Conservation (phyloP, 1,140 invertebrate genomes). For the Ostrea edulis region DNA sequence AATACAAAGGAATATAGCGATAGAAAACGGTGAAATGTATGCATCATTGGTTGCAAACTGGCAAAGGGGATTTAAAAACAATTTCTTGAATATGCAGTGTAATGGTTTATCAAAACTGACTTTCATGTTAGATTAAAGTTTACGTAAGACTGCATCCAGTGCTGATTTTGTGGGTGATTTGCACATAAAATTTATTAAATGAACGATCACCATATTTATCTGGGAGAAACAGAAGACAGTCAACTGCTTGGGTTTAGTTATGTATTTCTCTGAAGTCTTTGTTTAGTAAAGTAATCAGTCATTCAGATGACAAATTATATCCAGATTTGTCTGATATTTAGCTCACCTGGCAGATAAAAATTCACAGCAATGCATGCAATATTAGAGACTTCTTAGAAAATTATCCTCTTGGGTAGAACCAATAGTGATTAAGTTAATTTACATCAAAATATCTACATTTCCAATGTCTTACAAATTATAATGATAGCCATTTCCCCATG, state of each 20-base stretch:
- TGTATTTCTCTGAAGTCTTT: neutral
- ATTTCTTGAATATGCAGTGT: conserved; percentile 16
- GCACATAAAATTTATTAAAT: neutral
- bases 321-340: neutral
- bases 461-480: neutral
- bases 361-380: neutral
- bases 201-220: neutral
- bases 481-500: no score
- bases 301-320: neutral
- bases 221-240: neutral
- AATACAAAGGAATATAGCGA: neutral
- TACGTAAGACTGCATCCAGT: neutral
- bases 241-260: neutral
- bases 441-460: no score
- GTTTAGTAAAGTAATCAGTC: neutral
- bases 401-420: neutral
- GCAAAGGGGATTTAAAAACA: neutral
- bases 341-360: neutral
- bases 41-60: conserved; percentile 6
- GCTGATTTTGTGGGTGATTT: neutral
- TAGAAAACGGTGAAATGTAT: neutral
- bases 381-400: neutral
- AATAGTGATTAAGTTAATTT: neutral
- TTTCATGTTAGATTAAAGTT: neutral
- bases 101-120: conserved; percentile 28